phyloP scores from a whole-genome alignment of 92 coral and sea anemone genomes.

The Parazoanthus darwini region DNA sequence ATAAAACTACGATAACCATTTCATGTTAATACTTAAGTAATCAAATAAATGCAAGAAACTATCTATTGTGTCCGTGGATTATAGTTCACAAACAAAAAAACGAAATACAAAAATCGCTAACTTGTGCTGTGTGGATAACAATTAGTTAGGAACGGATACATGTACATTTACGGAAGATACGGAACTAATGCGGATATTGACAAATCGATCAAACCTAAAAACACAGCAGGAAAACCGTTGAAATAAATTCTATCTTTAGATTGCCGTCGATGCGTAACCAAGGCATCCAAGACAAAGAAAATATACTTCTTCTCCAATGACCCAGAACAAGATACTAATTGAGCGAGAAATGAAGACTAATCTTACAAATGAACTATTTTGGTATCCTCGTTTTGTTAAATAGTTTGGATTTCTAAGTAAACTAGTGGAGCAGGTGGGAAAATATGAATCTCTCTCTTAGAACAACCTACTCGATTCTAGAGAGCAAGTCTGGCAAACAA shows the following conservation, averaged over 20 bases:
- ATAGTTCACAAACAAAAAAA: slow-evolving; percentile 1
- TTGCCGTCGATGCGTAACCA: slow-evolving; percentile 40
- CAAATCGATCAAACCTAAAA: not conserved
- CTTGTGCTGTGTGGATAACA: not conserved
- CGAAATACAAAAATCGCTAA: slow-evolving; percentile 8
- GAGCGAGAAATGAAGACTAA: not conserved
- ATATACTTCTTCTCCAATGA: not conserved
- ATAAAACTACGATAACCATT: not conserved
- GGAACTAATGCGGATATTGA: not conserved
- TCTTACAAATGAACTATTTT: not conserved
- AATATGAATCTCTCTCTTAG: not conserved
- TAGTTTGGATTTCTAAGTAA: not conserved
- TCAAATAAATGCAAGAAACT: not conserved
- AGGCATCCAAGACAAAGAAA: slow-evolving; percentile 18
- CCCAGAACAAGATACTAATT: slow-evolving; percentile 14
- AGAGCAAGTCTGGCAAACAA: slow-evolving; percentile 11
- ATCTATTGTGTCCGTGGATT: slow-evolving; percentile 12
- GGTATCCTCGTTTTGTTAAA: not conserved
- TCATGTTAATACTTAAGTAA: not conserved
- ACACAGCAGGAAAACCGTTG: slow-evolving; percentile 2
- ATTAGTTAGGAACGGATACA: not conserved
- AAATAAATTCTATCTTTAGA: not conserved
- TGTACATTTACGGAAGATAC: not conserved
- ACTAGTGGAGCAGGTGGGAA: not conserved
- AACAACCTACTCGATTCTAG: slow-evolving; percentile 17